Conservation (phyloP, 1,140 invertebrate genomes). For the Zophobas morio region DNA sequence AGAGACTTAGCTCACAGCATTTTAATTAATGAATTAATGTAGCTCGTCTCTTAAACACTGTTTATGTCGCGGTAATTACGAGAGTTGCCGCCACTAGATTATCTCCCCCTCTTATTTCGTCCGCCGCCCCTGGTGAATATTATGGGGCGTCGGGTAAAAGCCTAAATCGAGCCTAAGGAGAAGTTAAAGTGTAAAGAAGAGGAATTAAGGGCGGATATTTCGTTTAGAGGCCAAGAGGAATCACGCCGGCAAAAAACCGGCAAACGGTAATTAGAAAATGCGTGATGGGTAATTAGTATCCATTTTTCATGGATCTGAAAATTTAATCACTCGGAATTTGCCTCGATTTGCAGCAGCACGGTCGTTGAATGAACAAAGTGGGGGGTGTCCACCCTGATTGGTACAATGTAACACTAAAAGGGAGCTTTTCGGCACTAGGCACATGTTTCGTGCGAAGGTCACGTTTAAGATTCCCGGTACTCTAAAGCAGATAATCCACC, state of each 20-base stretch:
- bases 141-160: conserved; percentile 46
- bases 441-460: too few relatives aligned
- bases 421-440: too few relatives aligned
- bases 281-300: conserved; percentile 61
- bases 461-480: too few relatives aligned
- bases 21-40: conserved; percentile 69
- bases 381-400: too few relatives aligned
- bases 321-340: too few relatives aligned
- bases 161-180: conserved; percentile 60
- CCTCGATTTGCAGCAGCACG: too few relatives aligned
- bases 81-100: conserved; percentile 64
- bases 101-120: conserved; percentile 52
- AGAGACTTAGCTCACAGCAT: conserved; percentile 63
- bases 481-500: too few relatives aligned
- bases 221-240: conserved; percentile 53
- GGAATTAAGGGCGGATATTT: conserved; percentile 58
- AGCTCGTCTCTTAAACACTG: conserved; percentile 67
- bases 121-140: conserved; percentile 34
- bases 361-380: too few relatives aligned
- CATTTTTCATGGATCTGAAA: conserved; percentile 58
- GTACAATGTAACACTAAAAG: too few relatives aligned
- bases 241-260: conserved; percentile 39
- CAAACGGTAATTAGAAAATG: conserved; percentile 61
- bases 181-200: conserved; percentile 62
- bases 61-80: conserved; percentile 68